A percentile compares a stretch with the other conserved stretches of the same genome.
phyloP scores from a whole-genome alignment of 2,888 invertebrate genomes.

The Brassicogethes aeneus region DNA sequence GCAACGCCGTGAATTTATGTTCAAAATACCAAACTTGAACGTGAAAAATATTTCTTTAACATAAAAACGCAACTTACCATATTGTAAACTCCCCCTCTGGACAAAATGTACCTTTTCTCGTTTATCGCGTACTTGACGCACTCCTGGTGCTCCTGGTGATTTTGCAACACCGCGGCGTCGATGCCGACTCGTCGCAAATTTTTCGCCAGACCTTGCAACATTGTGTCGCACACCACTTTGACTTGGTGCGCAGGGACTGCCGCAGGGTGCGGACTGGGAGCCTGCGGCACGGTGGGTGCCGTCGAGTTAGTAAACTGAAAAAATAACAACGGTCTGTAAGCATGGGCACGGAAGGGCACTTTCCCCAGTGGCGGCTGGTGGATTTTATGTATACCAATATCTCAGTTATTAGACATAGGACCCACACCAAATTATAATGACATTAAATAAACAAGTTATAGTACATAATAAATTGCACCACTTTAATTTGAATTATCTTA shows the following conservation, averaged over 20 bases:
- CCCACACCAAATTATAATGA: too few species aligned
- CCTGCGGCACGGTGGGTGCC: constrained; percentile 18
- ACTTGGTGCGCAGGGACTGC: constrained; percentile 29
- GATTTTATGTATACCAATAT: too few species aligned
- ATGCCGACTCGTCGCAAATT: constrained; percentile 56
- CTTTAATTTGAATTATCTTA: too few species aligned
- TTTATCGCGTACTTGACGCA: constrained; percentile 44
- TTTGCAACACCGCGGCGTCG: constrained; percentile 48
- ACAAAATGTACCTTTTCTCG: constrained; percentile 49
- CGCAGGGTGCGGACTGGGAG: constrained; percentile 28
- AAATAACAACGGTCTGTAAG: not conserved
- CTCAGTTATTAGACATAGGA: too few species aligned
- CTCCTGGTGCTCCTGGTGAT: constrained; percentile 42
- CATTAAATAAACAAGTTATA: too few species aligned
- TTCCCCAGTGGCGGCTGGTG: too few species aligned
- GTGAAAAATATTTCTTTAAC: too few species aligned
- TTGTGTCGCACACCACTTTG: constrained; percentile 52
- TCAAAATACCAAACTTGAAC: too few species aligned
- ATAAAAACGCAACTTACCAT: constrained; percentile 29
- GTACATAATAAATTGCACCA: too few species aligned
- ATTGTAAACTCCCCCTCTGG: constrained; percentile 42
- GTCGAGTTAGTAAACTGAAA: not conserved
- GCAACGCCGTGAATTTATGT: too few species aligned
- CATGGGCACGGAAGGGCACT: too few species aligned
- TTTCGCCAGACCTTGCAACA: constrained; percentile 49